Evolutionary conservation across 2,888 invertebrate species (phyloP), one percentile per base, ranked within the genome.

Genomic region (Leucania comma): DNA sequence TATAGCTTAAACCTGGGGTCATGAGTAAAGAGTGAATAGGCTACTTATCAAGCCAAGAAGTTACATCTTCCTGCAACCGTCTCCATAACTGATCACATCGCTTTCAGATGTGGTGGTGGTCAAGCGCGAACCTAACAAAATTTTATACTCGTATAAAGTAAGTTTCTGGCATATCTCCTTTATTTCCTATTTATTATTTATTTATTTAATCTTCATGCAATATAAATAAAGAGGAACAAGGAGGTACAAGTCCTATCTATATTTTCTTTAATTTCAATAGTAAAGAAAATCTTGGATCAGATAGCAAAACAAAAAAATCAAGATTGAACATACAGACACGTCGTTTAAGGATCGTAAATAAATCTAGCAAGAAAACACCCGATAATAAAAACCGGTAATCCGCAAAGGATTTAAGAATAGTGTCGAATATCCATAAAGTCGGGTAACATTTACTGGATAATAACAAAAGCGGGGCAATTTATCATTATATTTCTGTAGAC

Each of bases 401-500:
- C 54, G 22, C 32, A 48, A 62, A 76, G 46, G 61, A 72, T 69
- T 67, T 68, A 50, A 69, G 60, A 68, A 81, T 73, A 83, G 72
- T 81, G 71, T 73, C 76, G 38, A 71, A 77, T 46, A 75, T 69
- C 69, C 74, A 78, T 74, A 82, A 78, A 75, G 64, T 74, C 68
- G 53, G 56, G 42, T 20, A 70, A 63, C 53, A 75, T 78, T 75
- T 60, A 75, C 65, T 69, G 60, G 64, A 64, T 75, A 63, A 80
- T 84, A 82, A 79, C 59, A 82, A 85, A 74, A 67, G 63, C 60
- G 42, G n/a, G 65, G 68, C 68, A 53, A 86, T 86, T 79, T 82
- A 86, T 84, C 83, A 86, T 83, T 76, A 79, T 82, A 84, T 82
- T 81, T 68, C 61, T 63, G 75, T 75, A 81, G 80, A 78, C 76